phyloP scores from a whole-genome alignment of 2,888 invertebrate genomes.

The Uloborus plumipes region DNA sequence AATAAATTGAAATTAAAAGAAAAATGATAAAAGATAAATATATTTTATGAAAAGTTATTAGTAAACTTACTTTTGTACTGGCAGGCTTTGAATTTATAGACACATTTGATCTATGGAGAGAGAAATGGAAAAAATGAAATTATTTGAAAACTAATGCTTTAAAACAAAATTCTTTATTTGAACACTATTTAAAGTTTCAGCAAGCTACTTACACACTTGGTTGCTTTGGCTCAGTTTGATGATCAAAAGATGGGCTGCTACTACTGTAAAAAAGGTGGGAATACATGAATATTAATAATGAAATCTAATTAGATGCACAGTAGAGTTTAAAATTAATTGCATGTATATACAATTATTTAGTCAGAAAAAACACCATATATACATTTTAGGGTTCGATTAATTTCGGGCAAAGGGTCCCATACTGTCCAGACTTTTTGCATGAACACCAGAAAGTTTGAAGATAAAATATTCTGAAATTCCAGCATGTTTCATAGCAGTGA shows the following conservation, averaged over 20 bases:
- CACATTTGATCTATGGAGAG: conserved; percentile 9
- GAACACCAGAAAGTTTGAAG: too few species aligned
- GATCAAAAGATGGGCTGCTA: conserved; percentile 27
- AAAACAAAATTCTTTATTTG: background rate
- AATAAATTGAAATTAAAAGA: too few species aligned
- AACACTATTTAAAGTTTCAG: background rate
- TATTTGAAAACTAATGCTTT: background rate
- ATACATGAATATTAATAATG: too few species aligned
- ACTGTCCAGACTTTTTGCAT: too few species aligned
- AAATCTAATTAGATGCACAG: background rate
- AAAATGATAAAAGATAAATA: too few species aligned
- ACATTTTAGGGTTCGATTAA: too few species aligned
- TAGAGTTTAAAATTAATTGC: background rate
- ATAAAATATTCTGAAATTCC: too few species aligned
- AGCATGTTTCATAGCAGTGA: too few species aligned
- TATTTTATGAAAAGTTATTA: background rate
- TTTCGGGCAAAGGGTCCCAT: too few species aligned
- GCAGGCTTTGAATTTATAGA: conserved; percentile 7
- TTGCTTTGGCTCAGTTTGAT: conserved; percentile 6
- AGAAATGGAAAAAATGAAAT: background rate
- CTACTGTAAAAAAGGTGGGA: too few species aligned
- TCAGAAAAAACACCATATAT: too few species aligned
- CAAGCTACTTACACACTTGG: conserved; percentile 34
- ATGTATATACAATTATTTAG: background rate
- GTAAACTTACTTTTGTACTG: conserved; percentile 10